These are phyloP conservation scores for Parazoanthus darwini DNA, from an alignment of 92 coral and sea anemone species.

Conservation along the genomic window DNA sequence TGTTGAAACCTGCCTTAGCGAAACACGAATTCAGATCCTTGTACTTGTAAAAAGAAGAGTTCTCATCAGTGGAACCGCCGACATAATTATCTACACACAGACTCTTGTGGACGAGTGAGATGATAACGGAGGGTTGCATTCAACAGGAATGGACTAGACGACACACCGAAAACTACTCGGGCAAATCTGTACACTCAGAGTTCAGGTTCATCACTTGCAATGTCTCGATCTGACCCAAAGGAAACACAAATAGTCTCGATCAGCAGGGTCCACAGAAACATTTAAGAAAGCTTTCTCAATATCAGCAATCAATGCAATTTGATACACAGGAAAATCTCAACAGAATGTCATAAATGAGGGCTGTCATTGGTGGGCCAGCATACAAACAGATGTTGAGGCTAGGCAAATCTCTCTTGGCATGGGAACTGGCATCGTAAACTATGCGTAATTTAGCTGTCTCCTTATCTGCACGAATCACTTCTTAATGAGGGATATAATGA, in stretches of 20 bases:
- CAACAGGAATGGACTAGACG: slow-evolving; percentile 33
- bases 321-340: slow-evolving; percentile 4
- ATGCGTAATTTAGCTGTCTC: neutral
- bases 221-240: neutral
- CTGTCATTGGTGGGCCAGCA: slow-evolving; percentile 16
- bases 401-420: neutral
- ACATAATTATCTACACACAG: slow-evolving; percentile 45
- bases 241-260: slow-evolving; percentile 4
- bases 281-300: slow-evolving; percentile 18
- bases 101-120: slow-evolving; percentile 32
- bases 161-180: slow-evolving; percentile 15
- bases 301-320: neutral
- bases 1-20: slow-evolving; percentile 45
- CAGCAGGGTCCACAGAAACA: slow-evolving; percentile 8
- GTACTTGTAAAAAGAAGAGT: slow-evolving; percentile 22
- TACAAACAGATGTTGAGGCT: slow-evolving; percentile 14
- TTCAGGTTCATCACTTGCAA: slow-evolving; percentile 19
- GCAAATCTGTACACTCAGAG: neutral
- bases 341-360: slow-evolving; percentile 16
- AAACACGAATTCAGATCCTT: slow-evolving; percentile 44
- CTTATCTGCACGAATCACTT: neutral
- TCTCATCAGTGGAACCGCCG: slow-evolving; percentile 16
- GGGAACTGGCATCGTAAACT: slow-evolving; percentile 2
- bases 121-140: slow-evolving; percentile 44
- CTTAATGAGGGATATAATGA: slow-evolving; percentile 11